phyloP scores from a whole-genome alignment of 2,113 vertebrate species.

The Stigmatopora nigra region DNA sequence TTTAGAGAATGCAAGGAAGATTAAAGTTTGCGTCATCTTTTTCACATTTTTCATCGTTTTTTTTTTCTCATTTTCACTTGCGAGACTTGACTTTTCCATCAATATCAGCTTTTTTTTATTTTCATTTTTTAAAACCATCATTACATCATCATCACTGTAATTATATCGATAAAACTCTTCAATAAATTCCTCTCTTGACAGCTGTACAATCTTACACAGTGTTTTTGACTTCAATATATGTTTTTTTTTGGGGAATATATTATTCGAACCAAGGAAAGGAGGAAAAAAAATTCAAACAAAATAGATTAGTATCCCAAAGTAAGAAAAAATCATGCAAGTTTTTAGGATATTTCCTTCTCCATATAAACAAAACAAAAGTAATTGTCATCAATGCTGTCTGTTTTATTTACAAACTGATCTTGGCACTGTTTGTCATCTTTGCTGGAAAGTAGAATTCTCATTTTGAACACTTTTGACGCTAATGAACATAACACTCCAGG shows the following conservation, averaged over 20 bases:
- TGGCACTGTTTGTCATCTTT: conserved; percentile 71
- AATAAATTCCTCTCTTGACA: conserved; percentile 71
- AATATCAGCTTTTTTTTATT: conserved; percentile 27
- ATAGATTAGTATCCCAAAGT: conserved; percentile 73
- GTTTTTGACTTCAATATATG: conserved; percentile 70
- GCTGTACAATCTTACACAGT: conserved; percentile 76
- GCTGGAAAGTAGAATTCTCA: conserved; percentile 62
- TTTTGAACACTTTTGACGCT: conserved; percentile 60
- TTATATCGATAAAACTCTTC: conserved; percentile 62
- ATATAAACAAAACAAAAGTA: conserved; percentile 54
- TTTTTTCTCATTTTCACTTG: conserved; percentile 32
- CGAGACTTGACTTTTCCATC: conserved; percentile 11
- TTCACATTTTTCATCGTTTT: conserved; percentile 48
- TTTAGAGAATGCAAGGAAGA: conserved; percentile 60
- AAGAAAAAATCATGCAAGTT: conserved; percentile 77
- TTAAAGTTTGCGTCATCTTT: conserved; percentile 49
- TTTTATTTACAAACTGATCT: conserved; percentile 73
- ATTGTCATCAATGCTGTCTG: conserved; percentile 49
- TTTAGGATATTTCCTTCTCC: conserved; percentile 50
- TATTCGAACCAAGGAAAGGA: conserved; percentile 61
- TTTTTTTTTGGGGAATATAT: conserved; percentile 70
- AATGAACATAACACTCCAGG: conserved; percentile 50
- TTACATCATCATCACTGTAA: conserved; percentile 37
- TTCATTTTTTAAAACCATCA: conserved; percentile 29
- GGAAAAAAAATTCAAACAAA: conserved; percentile 64